Percentiles rank a stretch among this genome's conserved stretches.
Evolutionary conservation across 2,797 vertebrate genomes (phyloP).

Genomic region (Acanthiza pusilla): DNA sequence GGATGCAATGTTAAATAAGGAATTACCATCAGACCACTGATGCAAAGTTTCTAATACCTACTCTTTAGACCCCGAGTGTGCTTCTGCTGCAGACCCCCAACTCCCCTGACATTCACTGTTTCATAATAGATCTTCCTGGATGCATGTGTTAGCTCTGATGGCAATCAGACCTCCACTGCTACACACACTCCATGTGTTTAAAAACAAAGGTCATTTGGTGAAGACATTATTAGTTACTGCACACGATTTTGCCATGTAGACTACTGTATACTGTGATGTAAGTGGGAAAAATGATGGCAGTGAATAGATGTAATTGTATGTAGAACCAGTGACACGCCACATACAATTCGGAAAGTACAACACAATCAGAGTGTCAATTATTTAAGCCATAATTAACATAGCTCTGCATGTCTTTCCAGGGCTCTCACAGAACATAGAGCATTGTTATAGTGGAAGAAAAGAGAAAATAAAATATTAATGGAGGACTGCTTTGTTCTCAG

Average conservation of each 20-base stretch:
- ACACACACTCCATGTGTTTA: neutral
- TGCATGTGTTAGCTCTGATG: constrained; percentile 25
- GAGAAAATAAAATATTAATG: constrained; percentile 97
- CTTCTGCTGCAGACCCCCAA: constrained; percentile 27
- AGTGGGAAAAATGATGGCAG: constrained; percentile 54
- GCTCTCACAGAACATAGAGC: constrained; percentile 77
- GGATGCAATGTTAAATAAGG: constrained; percentile 15
- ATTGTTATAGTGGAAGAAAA: constrained; percentile 92
- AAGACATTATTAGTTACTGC: constrained; percentile 10
- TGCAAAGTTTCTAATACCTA: constrained; percentile 30
- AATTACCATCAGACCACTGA: constrained; percentile 7
- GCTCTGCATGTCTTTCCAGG: constrained; percentile 82
- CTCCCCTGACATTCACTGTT: constrained; percentile 24
- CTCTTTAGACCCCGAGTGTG: neutral
- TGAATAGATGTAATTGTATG: constrained; percentile 66
- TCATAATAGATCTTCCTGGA: constrained; percentile 44
- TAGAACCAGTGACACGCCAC: constrained; percentile 52
- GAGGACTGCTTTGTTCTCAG: constrained; percentile 88
- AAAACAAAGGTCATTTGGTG: constrained; percentile 54
- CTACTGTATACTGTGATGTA: constrained; percentile 18
- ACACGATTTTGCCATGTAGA: neutral
- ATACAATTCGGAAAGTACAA: constrained; percentile 69
- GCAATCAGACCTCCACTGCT: neutral
- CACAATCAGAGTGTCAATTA: constrained; percentile 78
- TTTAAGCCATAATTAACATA: constrained; percentile 83